Conservation (phyloP, 2,797 vertebrate genomes). For the Microcaecilia unicolor region DNA sequence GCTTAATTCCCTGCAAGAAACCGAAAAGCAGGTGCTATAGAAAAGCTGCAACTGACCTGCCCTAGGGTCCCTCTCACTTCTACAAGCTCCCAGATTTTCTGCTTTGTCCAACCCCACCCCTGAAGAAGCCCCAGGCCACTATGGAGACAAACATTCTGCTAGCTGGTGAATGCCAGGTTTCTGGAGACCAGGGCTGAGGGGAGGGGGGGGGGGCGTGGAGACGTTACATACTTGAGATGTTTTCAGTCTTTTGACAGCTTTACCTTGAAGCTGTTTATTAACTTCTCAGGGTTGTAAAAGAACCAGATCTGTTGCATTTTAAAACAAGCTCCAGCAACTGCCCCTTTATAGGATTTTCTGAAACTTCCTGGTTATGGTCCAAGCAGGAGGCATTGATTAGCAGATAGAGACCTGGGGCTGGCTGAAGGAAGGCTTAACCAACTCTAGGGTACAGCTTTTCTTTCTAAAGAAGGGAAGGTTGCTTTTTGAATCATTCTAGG, state of each 20-base stretch:
- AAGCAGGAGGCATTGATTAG: too few relatives aligned
- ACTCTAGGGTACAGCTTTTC: slow-evolving; percentile 19
- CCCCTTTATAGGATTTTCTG: too few relatives aligned
- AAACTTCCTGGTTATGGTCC: slow-evolving; percentile 24
- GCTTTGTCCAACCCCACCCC: slow-evolving; percentile 43
- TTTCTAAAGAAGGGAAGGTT: too few relatives aligned
- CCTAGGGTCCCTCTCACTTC: too few relatives aligned
- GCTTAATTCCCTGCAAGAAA: too few relatives aligned
- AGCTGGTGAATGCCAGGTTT: slow-evolving; percentile 48
- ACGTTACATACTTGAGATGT: slow-evolving; percentile 70
- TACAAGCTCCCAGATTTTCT: slow-evolving; percentile 14
- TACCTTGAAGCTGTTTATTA: slow-evolving; percentile 28
- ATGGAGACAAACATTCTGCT: slow-evolving; percentile 15
- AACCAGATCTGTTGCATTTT: too few relatives aligned
- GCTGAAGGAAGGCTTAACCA: slow-evolving; percentile 14
- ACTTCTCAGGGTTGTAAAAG: slow-evolving; percentile 40
- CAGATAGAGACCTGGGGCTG: too few relatives aligned
- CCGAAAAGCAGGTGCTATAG: slow-evolving; percentile 17
- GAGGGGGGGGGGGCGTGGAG: too few relatives aligned
- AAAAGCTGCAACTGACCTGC: too few relatives aligned
- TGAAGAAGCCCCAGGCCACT: slow-evolving; percentile 27
- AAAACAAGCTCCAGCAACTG: too few relatives aligned
- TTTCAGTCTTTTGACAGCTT: slow-evolving; percentile 45
- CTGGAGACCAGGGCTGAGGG: slow-evolving; percentile 22
- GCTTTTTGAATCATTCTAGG: too few relatives aligned